Percentiles rank a stretch among this genome's conserved stretches.
phyloP scores from a whole-genome alignment of 2,113 vertebrate species.

The Solenodon paradoxus region DNA sequence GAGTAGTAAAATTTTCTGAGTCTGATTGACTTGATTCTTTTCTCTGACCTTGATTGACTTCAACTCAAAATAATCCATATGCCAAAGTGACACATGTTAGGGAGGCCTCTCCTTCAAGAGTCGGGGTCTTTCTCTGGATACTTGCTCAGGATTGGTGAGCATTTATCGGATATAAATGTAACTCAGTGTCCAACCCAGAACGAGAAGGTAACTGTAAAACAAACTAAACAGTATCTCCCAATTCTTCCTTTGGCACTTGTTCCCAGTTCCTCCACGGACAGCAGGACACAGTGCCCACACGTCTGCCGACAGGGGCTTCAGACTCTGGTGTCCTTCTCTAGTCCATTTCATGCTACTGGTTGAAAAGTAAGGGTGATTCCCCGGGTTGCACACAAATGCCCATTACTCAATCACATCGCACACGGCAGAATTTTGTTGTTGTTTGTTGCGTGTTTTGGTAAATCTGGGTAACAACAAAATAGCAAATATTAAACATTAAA shows the following conservation, averaged over 20 bases:
- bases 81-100: neutral
- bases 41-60: neutral
- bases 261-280: neutral
- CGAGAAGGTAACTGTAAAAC: neutral
- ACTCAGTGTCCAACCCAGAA: neutral
- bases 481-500: neutral
- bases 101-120: neutral
- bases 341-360: neutral
- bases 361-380: neutral
- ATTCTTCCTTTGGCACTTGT: neutral
- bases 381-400: neutral
- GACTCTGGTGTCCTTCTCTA: neutral
- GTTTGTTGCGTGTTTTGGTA: neutral
- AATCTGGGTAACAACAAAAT: neutral
- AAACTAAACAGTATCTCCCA: neutral
- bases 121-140: neutral
- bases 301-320: neutral
- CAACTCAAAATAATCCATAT: neutral
- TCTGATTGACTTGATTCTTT: neutral
- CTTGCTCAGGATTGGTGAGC: neutral
- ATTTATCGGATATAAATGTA: neutral
- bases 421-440: neutral
- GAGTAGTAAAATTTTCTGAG: neutral
- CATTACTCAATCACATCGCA: neutral
- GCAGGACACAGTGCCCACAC: neutral